Evolutionary conservation across 2,888 invertebrate species (phyloP), one percentile per base, ranked within the genome.

Genomic region (Marasmarcha lunaedactyla): DNA sequence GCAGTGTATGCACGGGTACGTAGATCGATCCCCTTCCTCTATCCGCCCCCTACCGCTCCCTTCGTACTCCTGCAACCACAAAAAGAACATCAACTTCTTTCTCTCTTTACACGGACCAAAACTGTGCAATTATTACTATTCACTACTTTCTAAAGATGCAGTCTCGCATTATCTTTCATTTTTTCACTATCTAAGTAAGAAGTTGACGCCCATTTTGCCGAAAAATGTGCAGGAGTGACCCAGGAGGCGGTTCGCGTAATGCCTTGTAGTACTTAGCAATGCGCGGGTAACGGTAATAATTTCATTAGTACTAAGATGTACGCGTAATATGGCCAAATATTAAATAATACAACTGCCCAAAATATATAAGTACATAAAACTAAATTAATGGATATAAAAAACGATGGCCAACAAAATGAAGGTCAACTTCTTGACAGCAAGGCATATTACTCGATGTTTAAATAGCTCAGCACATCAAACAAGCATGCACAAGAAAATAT

Each of bases 361-460:
- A 74, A 83, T 72, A 79, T 69, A 78, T 71, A 72, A 9, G 25
- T 25, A 25, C 20, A 20, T 73, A 66, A 79, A 79, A 81, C 68
- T 71, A 78, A 77, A 81, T 71, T 71, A 71, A 81, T 79, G 78
- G 76, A 85, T 85, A 87, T 84, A 87, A 88, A 86, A 88, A 89
- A 90, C 89, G 90, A 90, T 90, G 90, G 91, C 90, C 90, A 90
- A 90, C 90, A 88, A 91, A 93, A 93, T 92, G 92, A 92, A 91
- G 92, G 93, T 93, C 93, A 93, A 93, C 93, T 94, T 93, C 93
- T 93, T 92, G 91, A 92, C 89, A 89, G 88, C 88, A 85, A 85
- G 84, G 84, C 84, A 85, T 76, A 78, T 65, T 73, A 83, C 63
- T 74, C 68, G 68, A 71, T 73, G 62, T 71, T 71, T 47, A 68